Conservation (phyloP, 2,113 vertebrate genomes). For the Limnothrissa miodon region DNA sequence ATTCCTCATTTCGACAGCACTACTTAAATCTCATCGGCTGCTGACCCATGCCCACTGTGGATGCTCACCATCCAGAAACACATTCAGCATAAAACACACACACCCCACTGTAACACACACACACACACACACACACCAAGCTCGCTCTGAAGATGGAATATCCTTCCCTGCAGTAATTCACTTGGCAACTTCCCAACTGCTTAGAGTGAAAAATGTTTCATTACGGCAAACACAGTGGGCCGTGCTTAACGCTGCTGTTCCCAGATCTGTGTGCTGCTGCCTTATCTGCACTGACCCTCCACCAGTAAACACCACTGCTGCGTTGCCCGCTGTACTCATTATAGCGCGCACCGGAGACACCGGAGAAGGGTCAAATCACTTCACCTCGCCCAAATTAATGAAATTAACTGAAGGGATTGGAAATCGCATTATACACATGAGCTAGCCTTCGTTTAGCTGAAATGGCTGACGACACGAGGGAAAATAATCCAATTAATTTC, state of each 20-base stretch:
- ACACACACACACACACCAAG: background rate
- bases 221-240: conserved; percentile 15
- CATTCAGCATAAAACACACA: background rate
- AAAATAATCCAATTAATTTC: conserved; percentile 16
- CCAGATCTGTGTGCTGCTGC: background rate
- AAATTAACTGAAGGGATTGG: conserved; percentile 9
- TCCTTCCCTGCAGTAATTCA: conserved; percentile 23
- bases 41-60: background rate
- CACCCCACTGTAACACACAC: background rate
- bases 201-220: conserved; percentile 31
- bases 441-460: background rate
- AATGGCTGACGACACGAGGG: background rate
- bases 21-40: background rate
- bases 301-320: background rate
- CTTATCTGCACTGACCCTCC: conserved; percentile 11
- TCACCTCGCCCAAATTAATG: conserved; percentile 6
- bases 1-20: background rate
- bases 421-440: background rate
- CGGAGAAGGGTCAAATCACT: background rate
- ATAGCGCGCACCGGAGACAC: background rate
- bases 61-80: conserved; percentile 5
- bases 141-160: conserved; percentile 12
- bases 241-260: background rate
- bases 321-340: background rate
- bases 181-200: conserved; percentile 22